phyloP scores from a whole-genome alignment of 2,797 vertebrate genomes.

The Protonibea diacanthus region DNA sequence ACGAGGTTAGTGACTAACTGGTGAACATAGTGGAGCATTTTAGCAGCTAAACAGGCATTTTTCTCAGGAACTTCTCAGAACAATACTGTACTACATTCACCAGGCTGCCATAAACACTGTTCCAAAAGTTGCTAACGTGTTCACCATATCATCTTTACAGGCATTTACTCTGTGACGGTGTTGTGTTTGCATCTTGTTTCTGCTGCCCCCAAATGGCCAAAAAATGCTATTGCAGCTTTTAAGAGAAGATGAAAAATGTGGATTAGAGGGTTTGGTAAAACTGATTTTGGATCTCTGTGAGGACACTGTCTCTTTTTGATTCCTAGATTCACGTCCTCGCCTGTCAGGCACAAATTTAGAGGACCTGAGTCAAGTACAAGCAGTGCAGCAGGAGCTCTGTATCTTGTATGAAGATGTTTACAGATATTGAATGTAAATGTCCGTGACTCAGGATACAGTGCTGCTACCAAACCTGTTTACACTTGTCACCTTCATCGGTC shows the following conservation, averaged over 20 bases:
- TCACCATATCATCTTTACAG: not conserved
- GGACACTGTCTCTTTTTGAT: slow-evolving; percentile 1
- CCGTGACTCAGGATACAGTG: slow-evolving; percentile 1
- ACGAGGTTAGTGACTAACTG: not conserved
- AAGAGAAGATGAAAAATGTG: not conserved
- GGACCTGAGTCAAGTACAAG: not conserved
- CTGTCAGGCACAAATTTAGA: not conserved
- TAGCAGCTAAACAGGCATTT: not conserved
- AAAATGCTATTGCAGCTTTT: not conserved
- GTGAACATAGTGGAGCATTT: not conserved
- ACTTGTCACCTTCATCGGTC: slow-evolving; percentile 9
- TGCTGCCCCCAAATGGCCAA: not conserved
- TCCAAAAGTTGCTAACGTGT: not conserved
- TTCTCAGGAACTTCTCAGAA: not conserved
- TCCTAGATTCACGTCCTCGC: not conserved
- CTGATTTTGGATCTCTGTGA: not conserved
- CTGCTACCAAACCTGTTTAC: slow-evolving; percentile 9
- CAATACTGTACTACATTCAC: not conserved
- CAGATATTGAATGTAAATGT: not conserved
- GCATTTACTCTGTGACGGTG: not conserved
- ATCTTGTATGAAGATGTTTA: not conserved
- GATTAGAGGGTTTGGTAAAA: not conserved
- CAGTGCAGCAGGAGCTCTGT: slow-evolving; percentile 13
- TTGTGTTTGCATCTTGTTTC: not conserved
- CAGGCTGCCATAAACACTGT: not conserved